These are phyloP conservation scores for Podarcis cretensis DNA, from an alignment of 2,113 vertebrate genomes.

Conservation along the genomic window DNA sequence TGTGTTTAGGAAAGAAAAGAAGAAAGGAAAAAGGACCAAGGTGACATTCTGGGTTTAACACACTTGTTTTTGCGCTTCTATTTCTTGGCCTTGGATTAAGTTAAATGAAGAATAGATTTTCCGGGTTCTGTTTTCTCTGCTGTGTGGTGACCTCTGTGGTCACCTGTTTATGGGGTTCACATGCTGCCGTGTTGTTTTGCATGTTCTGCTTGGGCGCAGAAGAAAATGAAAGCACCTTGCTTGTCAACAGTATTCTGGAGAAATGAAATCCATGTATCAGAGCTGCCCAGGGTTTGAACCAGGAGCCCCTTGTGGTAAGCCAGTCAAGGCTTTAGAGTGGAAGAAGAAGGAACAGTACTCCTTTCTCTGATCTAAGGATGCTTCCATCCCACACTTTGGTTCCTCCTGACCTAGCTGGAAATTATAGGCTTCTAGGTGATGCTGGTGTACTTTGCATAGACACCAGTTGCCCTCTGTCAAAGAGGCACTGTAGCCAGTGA, in stretches of 20 bases:
- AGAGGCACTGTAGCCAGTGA: not conserved
- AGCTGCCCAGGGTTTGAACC: not conserved
- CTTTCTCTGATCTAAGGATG: not conserved
- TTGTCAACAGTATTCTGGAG: not conserved
- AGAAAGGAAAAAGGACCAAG: not conserved
- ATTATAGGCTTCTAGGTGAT: not conserved
- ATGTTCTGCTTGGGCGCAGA: not conserved
- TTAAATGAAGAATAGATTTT: not conserved
- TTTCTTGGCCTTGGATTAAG: not conserved
- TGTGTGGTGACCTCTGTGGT: not conserved
- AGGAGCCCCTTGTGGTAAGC: not conserved
- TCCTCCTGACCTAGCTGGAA: not conserved
- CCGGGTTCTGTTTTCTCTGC: not conserved
- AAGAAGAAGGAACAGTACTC: not conserved
- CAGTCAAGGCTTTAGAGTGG: not conserved
- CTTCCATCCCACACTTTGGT: too few species aligned
- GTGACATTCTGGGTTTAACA: not conserved
- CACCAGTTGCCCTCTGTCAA: not conserved
- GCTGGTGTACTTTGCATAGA: not conserved
- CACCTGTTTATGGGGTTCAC: not conserved
- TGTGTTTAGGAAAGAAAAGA: not conserved
- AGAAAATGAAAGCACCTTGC: not conserved
- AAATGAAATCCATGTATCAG: too few species aligned
- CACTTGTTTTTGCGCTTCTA: not conserved
- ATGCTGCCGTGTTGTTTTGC: not conserved